These are phyloP conservation scores for Anabas testudineus DNA, from an alignment of 2,797 vertebrate species.

Conservation along the genomic window DNA sequence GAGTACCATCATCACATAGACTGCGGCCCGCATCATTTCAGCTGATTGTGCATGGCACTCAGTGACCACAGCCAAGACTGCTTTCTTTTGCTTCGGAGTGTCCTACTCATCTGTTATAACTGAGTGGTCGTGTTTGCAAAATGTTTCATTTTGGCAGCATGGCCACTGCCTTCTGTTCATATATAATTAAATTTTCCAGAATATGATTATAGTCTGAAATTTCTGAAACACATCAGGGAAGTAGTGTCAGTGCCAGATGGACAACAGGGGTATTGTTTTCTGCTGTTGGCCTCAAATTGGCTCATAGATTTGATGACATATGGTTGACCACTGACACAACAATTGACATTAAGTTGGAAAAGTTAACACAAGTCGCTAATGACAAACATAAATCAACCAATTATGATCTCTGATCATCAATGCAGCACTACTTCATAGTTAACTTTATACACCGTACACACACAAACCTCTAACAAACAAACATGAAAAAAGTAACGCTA, in stretches of 20 bases:
- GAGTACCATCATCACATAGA: conserved; percentile 1
- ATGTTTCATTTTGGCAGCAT: conserved; percentile 31
- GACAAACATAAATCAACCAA: conserved; percentile 26
- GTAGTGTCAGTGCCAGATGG: conserved; percentile 50
- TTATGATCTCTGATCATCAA: conserved; percentile 31
- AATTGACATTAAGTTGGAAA: conserved; percentile 31
- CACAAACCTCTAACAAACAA: neutral
- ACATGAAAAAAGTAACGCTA: neutral
- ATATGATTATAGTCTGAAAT: conserved; percentile 40
- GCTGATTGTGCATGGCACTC: conserved; percentile 2
- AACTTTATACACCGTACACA: neutral
- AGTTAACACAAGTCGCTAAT: conserved; percentile 18
- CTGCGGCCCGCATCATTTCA: conserved; percentile 14
- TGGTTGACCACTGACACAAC: conserved; percentile 34
- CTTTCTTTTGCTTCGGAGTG: conserved; percentile 4
- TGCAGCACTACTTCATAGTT: neutral
- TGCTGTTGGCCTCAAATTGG: conserved; percentile 28
- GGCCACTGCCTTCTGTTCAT: conserved; percentile 49
- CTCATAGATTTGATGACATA: conserved; percentile 38
- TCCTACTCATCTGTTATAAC: conserved; percentile 32
- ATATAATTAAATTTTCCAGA: conserved; percentile 42
- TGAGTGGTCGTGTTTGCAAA: conserved; percentile 16
- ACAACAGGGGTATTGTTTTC: conserved; percentile 33
- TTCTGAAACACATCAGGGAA: conserved; percentile 31
- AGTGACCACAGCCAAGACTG: conserved; percentile 15